These are phyloP conservation scores for Chondrosia reniformis DNA, from an alignment of 37 sponge, comb jelly and placozoan species.

Conservation along the genomic window DNA sequence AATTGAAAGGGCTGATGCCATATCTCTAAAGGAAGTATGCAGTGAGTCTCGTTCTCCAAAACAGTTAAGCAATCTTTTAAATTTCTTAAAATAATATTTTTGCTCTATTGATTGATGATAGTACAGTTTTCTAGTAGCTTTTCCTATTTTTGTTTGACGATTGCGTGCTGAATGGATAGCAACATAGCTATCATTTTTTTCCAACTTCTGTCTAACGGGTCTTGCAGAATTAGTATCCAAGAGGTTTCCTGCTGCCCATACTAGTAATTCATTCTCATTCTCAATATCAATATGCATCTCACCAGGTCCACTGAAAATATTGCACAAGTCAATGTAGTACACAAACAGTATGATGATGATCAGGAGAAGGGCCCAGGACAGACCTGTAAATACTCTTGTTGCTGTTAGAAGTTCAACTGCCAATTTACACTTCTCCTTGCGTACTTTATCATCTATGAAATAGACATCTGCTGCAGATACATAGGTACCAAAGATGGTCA, in stretches of 20 bases:
- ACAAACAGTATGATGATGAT: not conserved
- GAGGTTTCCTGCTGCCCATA: too few relatives aligned
- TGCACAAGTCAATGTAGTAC: not conserved
- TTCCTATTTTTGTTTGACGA: not conserved
- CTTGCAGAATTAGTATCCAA: not conserved
- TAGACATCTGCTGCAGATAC: not conserved
- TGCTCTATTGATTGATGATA: slow-evolving; percentile 14
- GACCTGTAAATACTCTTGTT: not conserved
- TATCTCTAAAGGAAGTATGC: too few relatives aligned
- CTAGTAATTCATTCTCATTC: too few relatives aligned
- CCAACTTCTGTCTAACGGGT: too few relatives aligned
- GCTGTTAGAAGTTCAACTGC: too few relatives aligned
- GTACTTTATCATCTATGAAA: too few relatives aligned
- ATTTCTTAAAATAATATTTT: not conserved
- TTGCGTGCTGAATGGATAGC: too few relatives aligned
- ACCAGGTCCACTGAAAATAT: not conserved
- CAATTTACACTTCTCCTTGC: too few relatives aligned
- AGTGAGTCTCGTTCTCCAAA: not conserved
- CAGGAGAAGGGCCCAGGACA: slow-evolving; percentile 2
- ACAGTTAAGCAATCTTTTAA: not conserved
- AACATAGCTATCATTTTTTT: too few relatives aligned
- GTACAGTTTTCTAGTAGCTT: not conserved
- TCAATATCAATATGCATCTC: not conserved
- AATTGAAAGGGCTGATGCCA: not conserved
- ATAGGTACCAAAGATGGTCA: not conserved